Evolutionary conservation across 2,888 invertebrate species (phyloP).

Genomic region (Eristalinus sepulchralis): DNA sequence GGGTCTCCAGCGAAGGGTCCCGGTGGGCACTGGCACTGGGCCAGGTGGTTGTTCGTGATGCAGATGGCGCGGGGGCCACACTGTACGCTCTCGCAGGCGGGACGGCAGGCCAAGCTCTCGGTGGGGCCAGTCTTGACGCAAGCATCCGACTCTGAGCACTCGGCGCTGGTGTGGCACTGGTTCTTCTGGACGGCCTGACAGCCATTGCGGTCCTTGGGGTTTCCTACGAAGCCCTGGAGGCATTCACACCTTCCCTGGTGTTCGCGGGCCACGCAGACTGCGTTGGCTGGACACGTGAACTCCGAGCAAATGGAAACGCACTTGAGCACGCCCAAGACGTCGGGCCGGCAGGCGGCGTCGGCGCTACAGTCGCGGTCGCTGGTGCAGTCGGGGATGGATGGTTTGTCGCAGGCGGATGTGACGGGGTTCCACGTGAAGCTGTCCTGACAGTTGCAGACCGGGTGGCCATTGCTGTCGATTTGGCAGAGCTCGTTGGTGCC

Average conservation of each 20-base stretch:
- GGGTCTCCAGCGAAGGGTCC: conserved; percentile 94
- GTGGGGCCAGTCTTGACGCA: conserved; percentile 85
- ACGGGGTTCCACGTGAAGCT: conserved; percentile 92
- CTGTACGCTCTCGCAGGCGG: conserved; percentile 88
- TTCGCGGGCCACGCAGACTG: conserved; percentile 88
- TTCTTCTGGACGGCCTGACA: conserved; percentile 88
- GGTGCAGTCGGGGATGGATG: conserved; percentile 91
- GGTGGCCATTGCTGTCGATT: conserved; percentile 85
- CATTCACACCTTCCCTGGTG: conserved; percentile 93
- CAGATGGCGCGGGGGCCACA: conserved; percentile 95
- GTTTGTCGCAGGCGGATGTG: conserved; percentile 91
- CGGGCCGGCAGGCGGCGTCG: conserved; percentile 89
- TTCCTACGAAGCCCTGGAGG: conserved; percentile 90
- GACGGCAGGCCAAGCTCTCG: conserved; percentile 85
- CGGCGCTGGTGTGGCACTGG: conserved; percentile 89
- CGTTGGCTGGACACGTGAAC: conserved; percentile 92
- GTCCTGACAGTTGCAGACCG: conserved; percentile 90
- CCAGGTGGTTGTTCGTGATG: conserved; percentile 93
- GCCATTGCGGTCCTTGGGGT: conserved; percentile 94
- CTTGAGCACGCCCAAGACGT: conserved; percentile 91
- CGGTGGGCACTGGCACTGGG: conserved; percentile 94
- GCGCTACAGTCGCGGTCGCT: conserved; percentile 87
- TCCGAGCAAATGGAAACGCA: conserved; percentile 89
- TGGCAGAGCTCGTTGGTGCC: conserved; percentile 91
- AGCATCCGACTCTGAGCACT: conserved; percentile 91